Evolutionary conservation across 1,140 invertebrate species (phyloP), one percentile per base, ranked within the genome.

Genomic region (Drosophila novamexicana): DNA sequence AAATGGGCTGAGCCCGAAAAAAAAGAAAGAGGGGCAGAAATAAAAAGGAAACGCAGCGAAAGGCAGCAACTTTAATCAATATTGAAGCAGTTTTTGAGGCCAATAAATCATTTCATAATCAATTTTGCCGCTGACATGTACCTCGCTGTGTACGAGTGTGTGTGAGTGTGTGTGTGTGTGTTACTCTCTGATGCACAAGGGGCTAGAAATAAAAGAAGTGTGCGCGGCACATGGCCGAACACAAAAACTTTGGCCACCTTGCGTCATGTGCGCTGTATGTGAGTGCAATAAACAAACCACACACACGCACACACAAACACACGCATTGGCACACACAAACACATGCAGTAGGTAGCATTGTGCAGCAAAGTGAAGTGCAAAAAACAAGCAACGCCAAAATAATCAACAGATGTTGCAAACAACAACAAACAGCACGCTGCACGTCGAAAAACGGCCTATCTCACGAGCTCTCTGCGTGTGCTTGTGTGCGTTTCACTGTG

Each of bases 51-150:
- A 32, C n/a, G 32, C 45, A 36, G 42, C 36, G 34, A 49, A 65
- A 54, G 42, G 62, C 72, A 77, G 79, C 66, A 83, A 82, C 83
- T 88, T 88, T 88, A 89, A 88, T 88, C 84, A 88, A 88, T 88
- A 88, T 89, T 89, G 83, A 89, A 88, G 83, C 83, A 84, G 74
- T 89, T 88, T 88, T 88, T 89, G 83, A 89, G 79, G 77, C 83
- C 83, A 88, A 88, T 88, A 88, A 88, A 88, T 88, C 83, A 88
- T 88, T 89, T 88, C 84, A 88, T 88, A 88, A 88, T 88, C 83
- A 88, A 88, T 88, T 88, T 88, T 88, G 83, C 81, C 54, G 71
- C 77, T 77, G 83, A 88, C 83, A 82, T 77, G 76, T 73, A 45
- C 45, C 62, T 66, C 65, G 50, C 42, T 61, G 63, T 29, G 18